Conservation (phyloP, 2,888 invertebrate species). For the Timema cristinae region DNA sequence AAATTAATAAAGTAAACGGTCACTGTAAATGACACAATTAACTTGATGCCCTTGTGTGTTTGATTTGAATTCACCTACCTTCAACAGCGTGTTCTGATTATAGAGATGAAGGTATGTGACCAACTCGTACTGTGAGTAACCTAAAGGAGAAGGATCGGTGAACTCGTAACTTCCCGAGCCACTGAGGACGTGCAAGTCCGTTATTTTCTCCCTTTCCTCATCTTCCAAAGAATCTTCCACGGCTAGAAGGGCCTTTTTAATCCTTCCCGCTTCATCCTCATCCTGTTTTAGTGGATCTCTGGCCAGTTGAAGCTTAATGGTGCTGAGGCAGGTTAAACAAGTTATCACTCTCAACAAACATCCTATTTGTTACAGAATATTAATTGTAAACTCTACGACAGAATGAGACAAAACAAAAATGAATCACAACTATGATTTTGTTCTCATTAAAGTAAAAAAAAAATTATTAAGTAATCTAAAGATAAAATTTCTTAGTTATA, state of each 20-base stretch:
- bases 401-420: no score
- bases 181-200: neutral
- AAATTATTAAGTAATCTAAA: no score
- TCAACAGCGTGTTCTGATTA: neutral
- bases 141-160: neutral
- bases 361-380: no score
- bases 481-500: no score
- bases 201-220: neutral
- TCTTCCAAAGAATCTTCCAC: neutral
- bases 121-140: neutral
- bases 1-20: no score
- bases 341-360: no score
- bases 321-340: neutral
- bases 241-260: neutral
- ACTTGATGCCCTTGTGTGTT: no score
- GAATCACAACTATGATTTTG: no score
- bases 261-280: no score
- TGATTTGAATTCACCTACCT: neutral
- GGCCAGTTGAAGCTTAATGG: neutral
- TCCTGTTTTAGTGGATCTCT: neutral
- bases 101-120: neutral
- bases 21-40: no score
- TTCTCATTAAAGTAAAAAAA: no score
- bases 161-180: slow-evolving; percentile 1
- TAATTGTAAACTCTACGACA: no score